Base-by-base conservation (phyloP, 2,888 invertebrate genomes). In the Tachystola acroxantha region DNA sequence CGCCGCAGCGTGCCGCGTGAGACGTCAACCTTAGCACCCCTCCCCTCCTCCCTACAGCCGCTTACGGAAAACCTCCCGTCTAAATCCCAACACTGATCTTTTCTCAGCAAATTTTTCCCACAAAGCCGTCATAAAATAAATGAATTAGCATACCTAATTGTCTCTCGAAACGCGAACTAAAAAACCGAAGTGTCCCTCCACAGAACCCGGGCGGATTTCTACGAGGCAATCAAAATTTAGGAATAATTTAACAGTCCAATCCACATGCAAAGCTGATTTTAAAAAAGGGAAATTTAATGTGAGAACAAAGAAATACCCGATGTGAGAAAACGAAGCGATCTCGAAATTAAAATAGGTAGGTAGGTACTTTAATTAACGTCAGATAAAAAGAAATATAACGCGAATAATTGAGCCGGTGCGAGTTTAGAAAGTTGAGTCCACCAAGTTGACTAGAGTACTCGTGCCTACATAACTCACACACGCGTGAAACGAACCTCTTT, bases 141-240 rank as follows among this genome's bases (percentile, higher is more conserved):
- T 70, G 74, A 76, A 84, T 84, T 80, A 81, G 73, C 81, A 82
- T 82, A 75, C 71, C 66, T 81, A 80, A 84, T 80, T 84, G 82
- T 74, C 70, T 63, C 63, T 67, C 66, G 64, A 67, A 75, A 73
- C 63, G 66, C 60, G 63, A 71, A 73, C 69, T 40, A 39, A 53
- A 75, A 76, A 79, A 76, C 72, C 60, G 61, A 67, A 72, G 68
- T 69, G 63, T 52, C 59, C 58, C 62, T 68, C 63, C 50, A 51
- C 55, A 57, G 65, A 67, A 65, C 27, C 27, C 64, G 61, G 63
- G 51, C 66, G 67, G 66, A 74, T 74, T 77, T 75, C 64, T 70
- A 64, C 62, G 64, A 72, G 67, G 71, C 75, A 82, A 81, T 82
- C 76, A 79, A 80, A 79, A 73, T 76, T 80, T 70, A 47, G 50